These are phyloP conservation scores for Onychomys arenicola DNA, from an alignment of 2,797 vertebrate species.

Conservation along the genomic window DNA sequence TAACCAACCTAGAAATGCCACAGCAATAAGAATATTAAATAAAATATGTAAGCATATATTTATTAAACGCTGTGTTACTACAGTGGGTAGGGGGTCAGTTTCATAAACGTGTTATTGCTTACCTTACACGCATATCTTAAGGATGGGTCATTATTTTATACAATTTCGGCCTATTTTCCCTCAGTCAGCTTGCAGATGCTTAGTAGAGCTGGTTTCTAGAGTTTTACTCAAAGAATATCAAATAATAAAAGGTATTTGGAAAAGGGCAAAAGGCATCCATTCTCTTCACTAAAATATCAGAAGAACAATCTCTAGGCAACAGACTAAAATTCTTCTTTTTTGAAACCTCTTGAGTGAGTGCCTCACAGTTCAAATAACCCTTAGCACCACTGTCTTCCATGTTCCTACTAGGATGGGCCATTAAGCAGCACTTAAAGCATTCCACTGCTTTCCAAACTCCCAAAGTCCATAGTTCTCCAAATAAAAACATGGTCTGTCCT, in stretches of 20 bases:
- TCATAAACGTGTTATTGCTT: constrained; percentile 12
- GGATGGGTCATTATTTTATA: neutral
- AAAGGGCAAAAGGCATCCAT: too few relatives aligned
- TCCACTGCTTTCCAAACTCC: neutral
- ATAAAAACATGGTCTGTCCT: neutral
- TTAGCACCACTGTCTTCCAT: neutral
- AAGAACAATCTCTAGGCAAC: too few relatives aligned
- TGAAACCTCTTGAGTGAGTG: too few relatives aligned
- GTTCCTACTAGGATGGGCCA: neutral
- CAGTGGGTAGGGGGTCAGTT: neutral
- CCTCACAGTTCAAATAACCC: too few relatives aligned
- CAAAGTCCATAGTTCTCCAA: neutral
- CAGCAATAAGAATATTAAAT: constrained; percentile 3
- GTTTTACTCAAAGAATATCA: constrained; percentile 39
- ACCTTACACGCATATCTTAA: neutral
- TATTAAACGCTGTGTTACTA: neutral
- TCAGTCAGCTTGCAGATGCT: neutral
- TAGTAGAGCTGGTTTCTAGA: neutral
- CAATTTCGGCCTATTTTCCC: neutral
- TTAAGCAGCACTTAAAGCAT: neutral
- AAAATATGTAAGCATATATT: constrained; percentile 31
- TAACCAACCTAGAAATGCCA: constrained; percentile 15
- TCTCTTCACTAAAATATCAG: too few relatives aligned
- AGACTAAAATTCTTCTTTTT: too few relatives aligned
- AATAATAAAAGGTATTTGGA: neutral